Percentiles rank a stretch among this genome's conserved stretches.
Evolutionary conservation across 2,113 vertebrate genomes (phyloP).

Genomic region (Daboia siamensis): DNA sequence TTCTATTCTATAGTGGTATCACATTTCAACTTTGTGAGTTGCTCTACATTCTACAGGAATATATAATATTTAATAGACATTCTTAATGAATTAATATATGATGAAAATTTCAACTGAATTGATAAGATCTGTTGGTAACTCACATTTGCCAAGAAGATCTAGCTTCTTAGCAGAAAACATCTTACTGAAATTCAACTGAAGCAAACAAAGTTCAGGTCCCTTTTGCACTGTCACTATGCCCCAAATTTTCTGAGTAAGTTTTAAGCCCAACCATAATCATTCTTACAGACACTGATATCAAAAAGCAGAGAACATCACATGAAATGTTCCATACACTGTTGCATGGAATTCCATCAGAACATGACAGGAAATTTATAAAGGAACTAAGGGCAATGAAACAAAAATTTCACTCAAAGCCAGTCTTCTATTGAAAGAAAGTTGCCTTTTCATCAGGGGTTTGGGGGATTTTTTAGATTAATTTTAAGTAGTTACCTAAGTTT

Average conservation of each 20-base stretch:
- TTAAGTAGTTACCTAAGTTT: background rate
- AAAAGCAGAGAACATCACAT: background rate
- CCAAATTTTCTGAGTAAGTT: background rate
- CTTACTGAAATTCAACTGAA: background rate
- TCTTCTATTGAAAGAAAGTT: background rate
- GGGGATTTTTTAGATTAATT: background rate
- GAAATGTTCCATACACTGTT: background rate
- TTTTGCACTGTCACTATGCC: background rate
- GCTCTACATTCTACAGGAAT: constrained; percentile 22
- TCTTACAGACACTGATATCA: background rate
- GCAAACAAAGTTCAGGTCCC: background rate
- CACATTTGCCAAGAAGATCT: background rate
- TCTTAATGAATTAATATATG: constrained; percentile 14
- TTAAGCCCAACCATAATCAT: background rate
- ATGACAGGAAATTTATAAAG: background rate
- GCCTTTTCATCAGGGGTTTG: background rate
- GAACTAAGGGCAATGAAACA: background rate
- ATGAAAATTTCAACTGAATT: constrained; percentile 28
- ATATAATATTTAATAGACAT: constrained; percentile 7
- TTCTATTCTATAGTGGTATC: background rate
- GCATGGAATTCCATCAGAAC: background rate
- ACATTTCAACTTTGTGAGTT: constrained; percentile 29
- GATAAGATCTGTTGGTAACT: constrained; percentile 20
- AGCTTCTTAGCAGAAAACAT: constrained; percentile 23
- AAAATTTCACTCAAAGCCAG: background rate